Base-by-base conservation (phyloP, 1,140 invertebrate species). In the Gonioctena quinquepunctata region DNA sequence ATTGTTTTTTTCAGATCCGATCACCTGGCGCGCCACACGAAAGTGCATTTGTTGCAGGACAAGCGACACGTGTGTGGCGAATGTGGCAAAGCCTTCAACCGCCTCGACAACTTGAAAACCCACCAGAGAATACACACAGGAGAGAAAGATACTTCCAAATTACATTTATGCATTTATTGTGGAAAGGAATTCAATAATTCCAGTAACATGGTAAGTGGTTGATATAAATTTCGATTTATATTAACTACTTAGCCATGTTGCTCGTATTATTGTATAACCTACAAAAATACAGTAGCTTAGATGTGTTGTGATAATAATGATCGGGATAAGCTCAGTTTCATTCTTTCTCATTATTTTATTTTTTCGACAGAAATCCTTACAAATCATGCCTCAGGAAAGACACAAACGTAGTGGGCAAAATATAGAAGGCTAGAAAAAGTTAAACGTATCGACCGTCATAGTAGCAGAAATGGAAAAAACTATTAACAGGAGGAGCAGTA, bases 31-130 rank as follows among this genome's bases (percentile, higher is more conserved):
- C 74, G 78, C 19, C 82, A 83, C 70, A 81, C 77, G 7, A 83
- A 83, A 70, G 65, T 81, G 21, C 82, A 83, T 75, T 70, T 83
- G 23, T 68, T 79, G 22, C 80, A 80, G 61, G 82, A 83, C 54
- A 83, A 83, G 66, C 52, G 83, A 66, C 82, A 84, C 62, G 79
- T 84, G 61, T 86, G 86, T 72, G 82, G 80, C 48, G 80, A 84
- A 65, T 87, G 86, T 71, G 77, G 84, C 3, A 85, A 84, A 66
- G 81, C 83, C 48, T 86, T 86, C 73, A 81, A 82, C 68, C 75
- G 78, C 62, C 69, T 83, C 4, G 79, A 81, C 73, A 83, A 82
- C 68, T 68, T 87, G 19, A 84, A 83, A 60, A 81, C 84, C 13
- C 86, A 87, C 71, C 81, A 81, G 16, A 72, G 77, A 8, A 84